Conservation (phyloP, 2,113 vertebrate species). For the Oophaga pumilio region DNA sequence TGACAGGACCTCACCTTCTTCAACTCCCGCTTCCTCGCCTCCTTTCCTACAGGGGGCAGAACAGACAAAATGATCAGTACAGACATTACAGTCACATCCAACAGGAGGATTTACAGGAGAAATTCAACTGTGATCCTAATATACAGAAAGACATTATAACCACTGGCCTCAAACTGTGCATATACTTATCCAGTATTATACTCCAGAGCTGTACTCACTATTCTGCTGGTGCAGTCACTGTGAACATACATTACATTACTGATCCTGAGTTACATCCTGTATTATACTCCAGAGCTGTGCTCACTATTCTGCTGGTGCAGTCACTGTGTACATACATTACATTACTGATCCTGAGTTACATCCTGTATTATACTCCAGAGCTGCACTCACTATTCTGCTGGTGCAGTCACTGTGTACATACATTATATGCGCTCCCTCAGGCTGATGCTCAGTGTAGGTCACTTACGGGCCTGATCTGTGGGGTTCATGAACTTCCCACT, state of each 20-base stretch:
- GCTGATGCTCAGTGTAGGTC: not conserved
- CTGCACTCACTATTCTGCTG: constrained; percentile 1
- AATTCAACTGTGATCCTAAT: not conserved
- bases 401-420: too few species aligned
- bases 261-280: too few species aligned
- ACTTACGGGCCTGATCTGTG: constrained; percentile 97
- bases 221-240: too few species aligned
- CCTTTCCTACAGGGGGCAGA: constrained; percentile 82
- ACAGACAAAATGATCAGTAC: not conserved
- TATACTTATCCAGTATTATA: too few species aligned
- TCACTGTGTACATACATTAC: not conserved
- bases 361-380: not conserved
- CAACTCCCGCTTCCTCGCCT: constrained; percentile 95
- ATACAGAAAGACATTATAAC: too few species aligned
- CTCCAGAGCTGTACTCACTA: too few species aligned
- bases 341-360: too few species aligned
- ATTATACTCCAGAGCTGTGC: not conserved
- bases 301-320: too few species aligned
- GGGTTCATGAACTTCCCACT: constrained; percentile 99
- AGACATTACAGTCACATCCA: not conserved
- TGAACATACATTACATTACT: not conserved
- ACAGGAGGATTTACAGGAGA: not conserved
- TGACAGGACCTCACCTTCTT: constrained; percentile 84
- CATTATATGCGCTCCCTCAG: too few species aligned
- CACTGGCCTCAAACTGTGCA: too few species aligned